These are phyloP conservation scores for Pycnomerus fuliginosus DNA, from an alignment of 2,888 invertebrate species.

Conservation along the genomic window DNA sequence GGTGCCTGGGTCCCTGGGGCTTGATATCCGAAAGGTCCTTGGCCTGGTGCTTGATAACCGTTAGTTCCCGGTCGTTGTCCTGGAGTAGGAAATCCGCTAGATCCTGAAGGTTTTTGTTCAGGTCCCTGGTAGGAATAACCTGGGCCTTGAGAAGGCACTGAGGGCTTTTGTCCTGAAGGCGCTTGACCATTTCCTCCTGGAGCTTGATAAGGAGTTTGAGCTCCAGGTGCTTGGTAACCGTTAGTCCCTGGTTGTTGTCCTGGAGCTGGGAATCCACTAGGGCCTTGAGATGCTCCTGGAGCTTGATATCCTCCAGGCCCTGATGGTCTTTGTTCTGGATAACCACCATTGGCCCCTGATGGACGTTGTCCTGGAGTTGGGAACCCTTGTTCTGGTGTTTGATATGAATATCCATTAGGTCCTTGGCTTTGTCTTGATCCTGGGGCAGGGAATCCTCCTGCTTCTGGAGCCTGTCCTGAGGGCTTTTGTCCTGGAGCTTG, in stretches of 20 bases:
- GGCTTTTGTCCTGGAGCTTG: neutral
- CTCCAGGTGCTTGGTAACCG: conserved; percentile 13
- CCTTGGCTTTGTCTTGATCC: neutral
- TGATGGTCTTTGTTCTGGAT: conserved; percentile 19
- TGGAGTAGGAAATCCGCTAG: conserved; percentile 25
- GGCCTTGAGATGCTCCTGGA: conserved; percentile 40
- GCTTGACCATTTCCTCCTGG: neutral
- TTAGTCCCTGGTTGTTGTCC: conserved; percentile 23
- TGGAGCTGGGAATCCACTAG: conserved; percentile 36
- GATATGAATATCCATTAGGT: neutral
- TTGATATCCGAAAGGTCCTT: conserved; percentile 4
- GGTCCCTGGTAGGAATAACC: conserved; percentile 21
- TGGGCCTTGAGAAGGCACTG: too few species aligned
- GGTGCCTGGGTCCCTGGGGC: conserved; percentile 18
- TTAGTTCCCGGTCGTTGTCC: conserved; percentile 22
- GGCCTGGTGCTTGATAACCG: conserved; percentile 12
- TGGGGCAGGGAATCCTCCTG: conserved; percentile 9
- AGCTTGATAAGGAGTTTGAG: conserved; percentile 3
- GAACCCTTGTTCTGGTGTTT: too few species aligned
- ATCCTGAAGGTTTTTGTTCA: conserved; percentile 9
- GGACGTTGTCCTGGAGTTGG: too few species aligned
- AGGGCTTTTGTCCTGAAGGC: conserved; percentile 2
- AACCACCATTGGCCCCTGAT: conserved; percentile 16
- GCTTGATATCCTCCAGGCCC: conserved; percentile 14
- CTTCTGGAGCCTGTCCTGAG: conserved; percentile 1